phyloP scores from a whole-genome alignment of 1,140 invertebrate genomes.

The Panagrolaimus sp. region DNA sequence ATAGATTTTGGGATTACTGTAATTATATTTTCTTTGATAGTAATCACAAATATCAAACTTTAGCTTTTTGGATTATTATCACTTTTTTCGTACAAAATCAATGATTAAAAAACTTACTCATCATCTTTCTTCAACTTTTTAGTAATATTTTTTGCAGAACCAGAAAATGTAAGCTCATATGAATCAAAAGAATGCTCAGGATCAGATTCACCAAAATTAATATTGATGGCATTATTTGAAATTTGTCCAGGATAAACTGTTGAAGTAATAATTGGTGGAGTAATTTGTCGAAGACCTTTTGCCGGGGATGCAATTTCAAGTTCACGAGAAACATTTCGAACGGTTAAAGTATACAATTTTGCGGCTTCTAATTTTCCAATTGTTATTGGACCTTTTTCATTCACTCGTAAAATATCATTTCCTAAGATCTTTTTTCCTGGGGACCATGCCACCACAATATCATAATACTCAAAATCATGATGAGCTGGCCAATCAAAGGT shows the following conservation, averaged over 20 bases:
- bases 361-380: constrained; percentile 49
- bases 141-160: constrained; percentile 51
- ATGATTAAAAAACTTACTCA: constrained; percentile 36
- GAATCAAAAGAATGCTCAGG: constrained; percentile 53
- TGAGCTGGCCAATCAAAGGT: constrained; percentile 42
- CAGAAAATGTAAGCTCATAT: constrained; percentile 52
- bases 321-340: constrained; percentile 51
- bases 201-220: constrained; percentile 57
- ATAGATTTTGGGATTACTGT: too few relatives aligned
- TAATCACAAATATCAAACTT: not conserved
- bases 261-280: constrained; percentile 54
- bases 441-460: constrained; percentile 46
- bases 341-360: constrained; percentile 48
- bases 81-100: not conserved
- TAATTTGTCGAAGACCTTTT: constrained; percentile 45
- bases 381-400: constrained; percentile 28
- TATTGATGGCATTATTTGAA: constrained; percentile 54
- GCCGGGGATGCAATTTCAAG: constrained; percentile 38
- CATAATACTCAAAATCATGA: constrained; percentile 44
- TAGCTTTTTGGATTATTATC: not conserved
- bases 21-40: too few relatives aligned
- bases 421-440: constrained; percentile 47
- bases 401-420: constrained; percentile 32
- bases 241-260: constrained; percentile 57
- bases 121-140: constrained; percentile 52